These are phyloP conservation scores for Pandemis cinnamomeana DNA, from an alignment of 2,888 invertebrate species.

Conservation along the genomic window DNA sequence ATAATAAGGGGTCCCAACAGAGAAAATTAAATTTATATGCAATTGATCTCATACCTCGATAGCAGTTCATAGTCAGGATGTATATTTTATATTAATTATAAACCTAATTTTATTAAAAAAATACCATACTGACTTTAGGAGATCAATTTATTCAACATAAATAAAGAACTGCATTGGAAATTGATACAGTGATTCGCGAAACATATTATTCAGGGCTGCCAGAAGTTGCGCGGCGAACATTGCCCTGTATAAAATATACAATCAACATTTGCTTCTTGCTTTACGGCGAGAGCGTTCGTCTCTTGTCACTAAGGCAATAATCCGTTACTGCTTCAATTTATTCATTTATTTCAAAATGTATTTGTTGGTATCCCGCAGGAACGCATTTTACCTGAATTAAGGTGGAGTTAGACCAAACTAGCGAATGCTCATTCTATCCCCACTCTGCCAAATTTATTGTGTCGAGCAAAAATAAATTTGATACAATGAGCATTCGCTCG, in stretches of 20 bases:
- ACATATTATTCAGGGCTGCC: neutral
- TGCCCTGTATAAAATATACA: conserved; percentile 11
- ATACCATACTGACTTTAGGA: neutral
- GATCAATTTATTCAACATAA: neutral
- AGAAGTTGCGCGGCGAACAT: neutral
- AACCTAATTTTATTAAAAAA: neutral
- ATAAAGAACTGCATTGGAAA: neutral
- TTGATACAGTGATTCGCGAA: conserved; percentile 1
- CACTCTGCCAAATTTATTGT: no score
- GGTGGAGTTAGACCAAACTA: no score
- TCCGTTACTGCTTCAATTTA: neutral
- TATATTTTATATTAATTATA: neutral
- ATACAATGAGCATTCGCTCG: no score
- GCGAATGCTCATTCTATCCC: no score
- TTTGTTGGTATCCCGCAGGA: no score
- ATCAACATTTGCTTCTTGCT: neutral
- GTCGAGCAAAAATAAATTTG: no score
- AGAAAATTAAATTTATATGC: neutral
- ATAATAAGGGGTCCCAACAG: neutral
- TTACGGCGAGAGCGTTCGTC: neutral
- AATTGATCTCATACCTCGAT: conserved; percentile 16
- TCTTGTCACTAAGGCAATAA: neutral
- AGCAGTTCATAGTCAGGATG: conserved; percentile 1
- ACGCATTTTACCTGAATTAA: no score
- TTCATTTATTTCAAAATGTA: no score